These are phyloP conservation scores for Hirtodrosophila trivittata DNA, from an alignment of 2,888 invertebrate species.

Conservation along the genomic window DNA sequence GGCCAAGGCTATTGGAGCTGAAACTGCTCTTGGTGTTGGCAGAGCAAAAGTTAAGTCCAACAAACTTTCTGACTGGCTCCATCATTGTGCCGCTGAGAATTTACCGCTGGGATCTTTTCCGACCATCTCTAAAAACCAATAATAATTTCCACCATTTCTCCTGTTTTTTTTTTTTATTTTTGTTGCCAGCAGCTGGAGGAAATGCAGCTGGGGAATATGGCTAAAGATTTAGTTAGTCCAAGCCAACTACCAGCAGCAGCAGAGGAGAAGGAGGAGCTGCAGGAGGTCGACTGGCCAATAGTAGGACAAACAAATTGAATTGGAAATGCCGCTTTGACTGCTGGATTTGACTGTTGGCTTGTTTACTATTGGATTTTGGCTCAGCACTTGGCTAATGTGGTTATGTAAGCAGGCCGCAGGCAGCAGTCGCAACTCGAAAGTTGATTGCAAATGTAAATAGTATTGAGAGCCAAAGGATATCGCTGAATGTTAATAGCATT, in stretches of 20 bases:
- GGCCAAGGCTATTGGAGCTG: constrained; percentile 17
- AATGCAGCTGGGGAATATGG: constrained; percentile 66
- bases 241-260: constrained; percentile 17
- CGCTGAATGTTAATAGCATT: constrained; percentile 12
- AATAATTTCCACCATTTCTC: constrained; percentile 67
- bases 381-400: constrained; percentile 63
- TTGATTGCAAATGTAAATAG: constrained; percentile 71
- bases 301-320: constrained; percentile 76
- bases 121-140: constrained; percentile 70
- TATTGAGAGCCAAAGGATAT: constrained; percentile 33
- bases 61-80: constrained; percentile 60
- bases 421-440: constrained; percentile 32
- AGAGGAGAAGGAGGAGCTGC: background rate
- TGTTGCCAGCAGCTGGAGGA: constrained; percentile 44
- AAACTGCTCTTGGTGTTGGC: background rate
- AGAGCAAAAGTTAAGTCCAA: constrained; percentile 36
- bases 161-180: background rate
- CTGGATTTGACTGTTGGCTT: constrained; percentile 26
- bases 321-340: constrained; percentile 54
- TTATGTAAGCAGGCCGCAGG: constrained; percentile 63
- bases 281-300: constrained; percentile 39
- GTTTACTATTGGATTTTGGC: constrained; percentile 44
- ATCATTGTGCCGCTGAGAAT: constrained; percentile 68
- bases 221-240: constrained; percentile 51
- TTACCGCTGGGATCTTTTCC: constrained; percentile 70